These are phyloP conservation scores for Caracal caracal DNA, from an alignment of 2,113 vertebrate genomes.

Conservation along the genomic window DNA sequence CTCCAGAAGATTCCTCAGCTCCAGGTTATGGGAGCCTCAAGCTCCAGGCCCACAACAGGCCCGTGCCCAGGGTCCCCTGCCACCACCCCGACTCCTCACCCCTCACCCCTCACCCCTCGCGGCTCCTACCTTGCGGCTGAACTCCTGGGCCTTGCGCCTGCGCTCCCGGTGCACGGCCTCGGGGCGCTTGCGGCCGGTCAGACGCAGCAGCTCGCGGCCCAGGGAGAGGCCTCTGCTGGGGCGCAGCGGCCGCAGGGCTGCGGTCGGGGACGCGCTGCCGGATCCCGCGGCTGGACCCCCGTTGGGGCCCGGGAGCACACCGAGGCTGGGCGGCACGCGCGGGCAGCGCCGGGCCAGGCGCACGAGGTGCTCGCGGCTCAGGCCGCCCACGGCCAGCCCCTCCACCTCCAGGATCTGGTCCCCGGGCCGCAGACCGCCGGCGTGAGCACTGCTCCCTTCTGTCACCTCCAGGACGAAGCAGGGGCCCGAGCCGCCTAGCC, in stretches of 20 bases:
- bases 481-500: conserved; percentile 91
- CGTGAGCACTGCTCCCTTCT: conserved; percentile 94
- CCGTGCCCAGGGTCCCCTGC: accelerated
- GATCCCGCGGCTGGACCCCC: conserved; percentile 85
- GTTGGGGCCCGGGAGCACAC: conserved; percentile 87
- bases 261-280: conserved; percentile 85
- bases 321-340: conserved; percentile 96
- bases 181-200: conserved; percentile 82
- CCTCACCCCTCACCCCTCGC: accelerated
- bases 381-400: conserved; percentile 91
- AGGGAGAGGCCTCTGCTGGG: conserved; percentile 87
- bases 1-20: neutral
- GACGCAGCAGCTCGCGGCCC: conserved; percentile 90
- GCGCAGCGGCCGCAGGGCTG: conserved; percentile 77
- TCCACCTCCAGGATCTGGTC: conserved; percentile 98
- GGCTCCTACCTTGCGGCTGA: conserved; percentile 91
- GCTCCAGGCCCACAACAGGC: no score
- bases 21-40: neutral
- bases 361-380: conserved; percentile 88
- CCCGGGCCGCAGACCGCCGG: conserved; percentile 92
- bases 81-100: accelerated
- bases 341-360: conserved; percentile 90
- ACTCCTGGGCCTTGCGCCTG: conserved; percentile 94
- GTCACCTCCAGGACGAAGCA: conserved; percentile 96
- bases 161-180: conserved; percentile 86